phyloP scores from a whole-genome alignment of 37 sponge, comb jelly and placozoan genomes.

The Spongilla lacustris region DNA sequence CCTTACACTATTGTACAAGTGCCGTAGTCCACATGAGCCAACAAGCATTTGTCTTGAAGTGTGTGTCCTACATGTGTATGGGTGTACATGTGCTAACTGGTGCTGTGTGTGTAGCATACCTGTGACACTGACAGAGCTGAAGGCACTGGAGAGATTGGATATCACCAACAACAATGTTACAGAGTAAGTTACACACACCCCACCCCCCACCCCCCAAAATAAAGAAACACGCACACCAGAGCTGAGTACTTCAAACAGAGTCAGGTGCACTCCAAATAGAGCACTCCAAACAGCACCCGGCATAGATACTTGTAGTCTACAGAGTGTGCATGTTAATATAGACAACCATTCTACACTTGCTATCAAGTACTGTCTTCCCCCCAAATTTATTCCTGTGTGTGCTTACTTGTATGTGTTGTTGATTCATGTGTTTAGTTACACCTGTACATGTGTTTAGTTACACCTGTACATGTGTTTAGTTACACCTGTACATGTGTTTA shows the following conservation, averaged over 20 bases:
- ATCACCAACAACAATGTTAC: slow-evolving; percentile 77
- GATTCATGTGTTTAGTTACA: slow-evolving; percentile 9
- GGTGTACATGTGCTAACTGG: neutral
- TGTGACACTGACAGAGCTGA: slow-evolving; percentile 45
- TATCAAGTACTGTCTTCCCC: no score
- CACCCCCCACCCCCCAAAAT: no score
- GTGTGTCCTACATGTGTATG: neutral
- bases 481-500: neutral
- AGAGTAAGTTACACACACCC: slow-evolving; percentile 36
- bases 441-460: slow-evolving; percentile 10
- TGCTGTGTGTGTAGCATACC: slow-evolving; percentile 56
- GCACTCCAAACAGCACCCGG: no score
- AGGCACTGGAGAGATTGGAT: slow-evolving; percentile 70
- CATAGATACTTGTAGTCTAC: no score
- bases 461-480: neutral
- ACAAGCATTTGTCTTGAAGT: neutral
- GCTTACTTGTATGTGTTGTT: slow-evolving; percentile 14
- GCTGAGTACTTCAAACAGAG: neutral
- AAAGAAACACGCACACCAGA: no score
- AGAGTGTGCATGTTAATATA: no score
- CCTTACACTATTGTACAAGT: neutral
- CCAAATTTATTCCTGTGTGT: no score
- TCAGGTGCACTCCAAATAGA: neutral
- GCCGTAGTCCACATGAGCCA: neutral
- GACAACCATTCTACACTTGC: no score